Evolutionary conservation across 2,797 vertebrate genomes (phyloP).

Genomic region (Dicrostonyx torquatus): DNA sequence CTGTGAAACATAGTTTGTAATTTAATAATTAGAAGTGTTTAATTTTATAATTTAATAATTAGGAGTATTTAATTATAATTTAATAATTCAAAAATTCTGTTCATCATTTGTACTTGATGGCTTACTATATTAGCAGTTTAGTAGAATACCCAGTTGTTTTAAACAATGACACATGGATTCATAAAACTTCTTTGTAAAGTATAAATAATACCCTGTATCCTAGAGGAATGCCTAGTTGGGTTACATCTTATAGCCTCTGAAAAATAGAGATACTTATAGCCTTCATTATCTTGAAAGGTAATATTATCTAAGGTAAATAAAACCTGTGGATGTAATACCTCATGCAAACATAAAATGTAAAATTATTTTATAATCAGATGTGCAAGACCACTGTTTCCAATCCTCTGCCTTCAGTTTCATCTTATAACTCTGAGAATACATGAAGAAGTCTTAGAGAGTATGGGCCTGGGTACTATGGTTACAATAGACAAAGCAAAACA

Average conservation of each 20-base stretch:
- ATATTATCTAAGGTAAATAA: constrained; percentile 42
- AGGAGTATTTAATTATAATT: background rate
- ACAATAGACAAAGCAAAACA: background rate
- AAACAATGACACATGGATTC: background rate
- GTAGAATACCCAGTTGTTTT: constrained; percentile 8
- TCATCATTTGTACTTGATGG: background rate
- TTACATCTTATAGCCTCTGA: constrained; percentile 9
- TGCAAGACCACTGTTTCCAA: constrained; percentile 3
- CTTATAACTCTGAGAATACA: background rate
- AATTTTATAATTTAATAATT: background rate
- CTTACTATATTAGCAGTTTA: background rate
- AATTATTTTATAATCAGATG: background rate
- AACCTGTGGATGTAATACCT: background rate
- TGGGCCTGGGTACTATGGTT: background rate
- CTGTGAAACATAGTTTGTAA: constrained; percentile 5
- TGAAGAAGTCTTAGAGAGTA: background rate
- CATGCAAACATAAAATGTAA: constrained; percentile 12
- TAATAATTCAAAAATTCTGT: background rate
- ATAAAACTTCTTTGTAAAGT: constrained; percentile 33
- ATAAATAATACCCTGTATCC: background rate
- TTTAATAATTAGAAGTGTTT: too few species aligned
- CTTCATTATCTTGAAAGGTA: constrained; percentile 51
- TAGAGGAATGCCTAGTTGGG: background rate
- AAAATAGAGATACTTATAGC: constrained; percentile 27
- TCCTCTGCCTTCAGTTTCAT: background rate